A percentile compares a stretch with the other conserved stretches of the same genome.
These are phyloP conservation scores for Apaloderma vittatum DNA, from an alignment of 2,113 vertebrate genomes.

Conservation along the genomic window DNA sequence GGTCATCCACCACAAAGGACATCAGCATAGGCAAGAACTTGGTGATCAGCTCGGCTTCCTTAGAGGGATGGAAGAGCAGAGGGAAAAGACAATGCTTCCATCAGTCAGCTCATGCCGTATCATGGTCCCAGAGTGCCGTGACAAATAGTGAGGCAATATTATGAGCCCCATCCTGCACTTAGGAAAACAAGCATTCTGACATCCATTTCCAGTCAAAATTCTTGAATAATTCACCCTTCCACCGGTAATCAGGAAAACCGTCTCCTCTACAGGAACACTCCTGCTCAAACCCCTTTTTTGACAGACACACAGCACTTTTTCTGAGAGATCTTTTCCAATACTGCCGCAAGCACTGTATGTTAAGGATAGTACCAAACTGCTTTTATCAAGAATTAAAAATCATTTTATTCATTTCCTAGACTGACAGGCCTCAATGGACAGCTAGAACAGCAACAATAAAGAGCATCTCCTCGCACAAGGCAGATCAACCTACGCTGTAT, in stretches of 20 bases:
- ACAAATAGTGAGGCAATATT: fast-evolving
- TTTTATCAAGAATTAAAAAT: neutral
- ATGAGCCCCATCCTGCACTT: neutral
- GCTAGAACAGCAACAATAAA: neutral
- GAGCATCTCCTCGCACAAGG: neutral
- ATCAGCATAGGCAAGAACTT: slow-evolving; percentile 94
- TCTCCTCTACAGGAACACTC: neutral
- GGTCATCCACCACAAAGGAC: slow-evolving; percentile 96
- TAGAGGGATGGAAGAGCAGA: neutral
- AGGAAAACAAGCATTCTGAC: neutral
- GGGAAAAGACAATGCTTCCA: neutral
- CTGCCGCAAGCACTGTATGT: neutral
- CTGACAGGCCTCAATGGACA: neutral
- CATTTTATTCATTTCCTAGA: neutral
- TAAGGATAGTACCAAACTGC: neutral
- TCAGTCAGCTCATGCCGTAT: neutral
- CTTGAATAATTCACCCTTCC: neutral
- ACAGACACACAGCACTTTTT: neutral
- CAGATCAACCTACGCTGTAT: neutral
- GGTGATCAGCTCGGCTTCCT: slow-evolving; percentile 94
- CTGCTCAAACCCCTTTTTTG: neutral
- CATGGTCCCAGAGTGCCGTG: neutral
- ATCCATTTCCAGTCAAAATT: neutral
- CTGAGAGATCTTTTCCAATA: neutral
- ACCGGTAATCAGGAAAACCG: neutral